Conservation (phyloP, 2,113 vertebrate species). For the Poeciliopsis turrubarensis region DNA sequence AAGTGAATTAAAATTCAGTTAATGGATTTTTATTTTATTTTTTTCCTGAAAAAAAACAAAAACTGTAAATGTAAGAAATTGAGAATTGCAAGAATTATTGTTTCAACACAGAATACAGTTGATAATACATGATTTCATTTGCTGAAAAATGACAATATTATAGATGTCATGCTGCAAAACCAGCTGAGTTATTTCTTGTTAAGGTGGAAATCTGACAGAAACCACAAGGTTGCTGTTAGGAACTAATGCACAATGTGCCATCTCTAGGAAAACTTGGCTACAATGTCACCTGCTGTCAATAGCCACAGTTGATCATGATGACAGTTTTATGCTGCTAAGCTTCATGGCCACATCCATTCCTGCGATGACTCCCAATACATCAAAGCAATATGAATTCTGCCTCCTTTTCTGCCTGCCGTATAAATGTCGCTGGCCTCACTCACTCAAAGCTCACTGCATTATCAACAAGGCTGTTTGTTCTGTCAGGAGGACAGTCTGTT, state of each 20-base stretch:
- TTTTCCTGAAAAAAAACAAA: too few species aligned
- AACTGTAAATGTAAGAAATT: too few species aligned
- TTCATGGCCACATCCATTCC: conserved; percentile 46
- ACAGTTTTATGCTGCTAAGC: conserved; percentile 31
- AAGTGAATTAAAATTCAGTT: too few species aligned
- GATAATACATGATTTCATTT: not conserved
- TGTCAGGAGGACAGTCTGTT: conserved; percentile 29
- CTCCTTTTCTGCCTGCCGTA: not conserved
- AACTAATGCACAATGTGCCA: conserved; percentile 24
- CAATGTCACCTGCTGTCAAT: conserved; percentile 43
- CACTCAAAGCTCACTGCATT: conserved; percentile 54
- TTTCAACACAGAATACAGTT: not conserved
- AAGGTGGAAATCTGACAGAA: not conserved
- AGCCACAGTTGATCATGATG: conserved; percentile 35
- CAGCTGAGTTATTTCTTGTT: not conserved
- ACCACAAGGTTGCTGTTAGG: not conserved
- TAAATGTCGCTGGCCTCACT: conserved; percentile 27
- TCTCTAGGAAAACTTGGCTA: conserved; percentile 17
- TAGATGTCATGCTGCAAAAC: not conserved
- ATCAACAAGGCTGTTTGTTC: conserved; percentile 43
- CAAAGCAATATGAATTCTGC: conserved; percentile 44
- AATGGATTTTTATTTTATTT: too few species aligned
- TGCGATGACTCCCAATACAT: conserved; percentile 50
- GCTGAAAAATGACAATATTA: not conserved
- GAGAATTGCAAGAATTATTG: not conserved